phyloP scores from a whole-genome alignment of 2,113 vertebrate genomes.

The Brienomyrus longianalis region DNA sequence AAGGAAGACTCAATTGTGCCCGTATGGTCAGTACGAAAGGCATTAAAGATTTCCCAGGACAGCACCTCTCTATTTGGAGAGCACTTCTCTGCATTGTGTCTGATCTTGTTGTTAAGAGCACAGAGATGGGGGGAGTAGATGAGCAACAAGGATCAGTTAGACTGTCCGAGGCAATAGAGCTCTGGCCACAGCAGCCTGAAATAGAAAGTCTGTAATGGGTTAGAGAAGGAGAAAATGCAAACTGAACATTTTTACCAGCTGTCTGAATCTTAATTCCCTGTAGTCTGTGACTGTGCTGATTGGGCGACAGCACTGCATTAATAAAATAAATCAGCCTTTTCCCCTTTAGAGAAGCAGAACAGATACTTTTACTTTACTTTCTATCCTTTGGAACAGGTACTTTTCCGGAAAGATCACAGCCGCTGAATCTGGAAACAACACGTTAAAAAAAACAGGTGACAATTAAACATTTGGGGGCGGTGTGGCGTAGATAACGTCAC shows the following conservation, averaged over 20 bases:
- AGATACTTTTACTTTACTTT: background rate
- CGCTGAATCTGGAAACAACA: constrained; percentile 4
- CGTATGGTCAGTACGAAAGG: background rate
- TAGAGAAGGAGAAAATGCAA: background rate
- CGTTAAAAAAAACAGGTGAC: background rate
- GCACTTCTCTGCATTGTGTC: background rate
- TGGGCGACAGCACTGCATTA: background rate
- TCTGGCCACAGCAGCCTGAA: background rate
- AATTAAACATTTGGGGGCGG: background rate
- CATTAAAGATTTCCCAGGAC: background rate
- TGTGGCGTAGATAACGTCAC: background rate
- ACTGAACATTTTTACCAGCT: background rate
- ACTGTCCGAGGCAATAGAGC: background rate
- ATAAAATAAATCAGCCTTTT: background rate
- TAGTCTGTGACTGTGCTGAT: background rate
- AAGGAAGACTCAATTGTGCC: background rate
- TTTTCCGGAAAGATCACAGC: background rate
- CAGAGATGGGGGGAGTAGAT: background rate
- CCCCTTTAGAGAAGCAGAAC: background rate
- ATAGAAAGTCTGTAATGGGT: background rate
- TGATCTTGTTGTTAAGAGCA: constrained; percentile 1
- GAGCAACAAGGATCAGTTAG: background rate
- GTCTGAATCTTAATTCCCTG: background rate
- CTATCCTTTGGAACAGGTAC: background rate
- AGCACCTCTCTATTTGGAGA: background rate